These are phyloP conservation scores for Homarus americanus DNA, from an alignment of 1,140 invertebrate genomes.

Conservation along the genomic window DNA sequence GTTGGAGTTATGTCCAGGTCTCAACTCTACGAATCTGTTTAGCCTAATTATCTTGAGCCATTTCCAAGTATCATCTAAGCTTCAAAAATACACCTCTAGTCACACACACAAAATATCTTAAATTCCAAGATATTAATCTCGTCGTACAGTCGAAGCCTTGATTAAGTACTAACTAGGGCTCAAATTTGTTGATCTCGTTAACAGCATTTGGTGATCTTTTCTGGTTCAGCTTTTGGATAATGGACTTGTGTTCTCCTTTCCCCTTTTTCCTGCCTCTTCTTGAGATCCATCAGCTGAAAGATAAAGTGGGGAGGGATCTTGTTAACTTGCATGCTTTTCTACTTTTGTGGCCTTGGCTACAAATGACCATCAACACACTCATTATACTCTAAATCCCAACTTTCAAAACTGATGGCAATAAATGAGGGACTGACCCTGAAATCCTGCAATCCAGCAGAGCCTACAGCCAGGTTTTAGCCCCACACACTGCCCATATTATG, in stretches of 20 bases:
- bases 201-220: constrained; percentile 25
- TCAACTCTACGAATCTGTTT: constrained; percentile 18
- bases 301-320: constrained; percentile 8
- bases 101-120: constrained; percentile 46
- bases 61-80: constrained; percentile 29
- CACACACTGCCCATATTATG: too few relatives aligned
- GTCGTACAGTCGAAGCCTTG: constrained; percentile 43
- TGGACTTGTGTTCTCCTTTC: constrained; percentile 69
- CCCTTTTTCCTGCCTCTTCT: constrained; percentile 64
- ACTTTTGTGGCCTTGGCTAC: background rate
- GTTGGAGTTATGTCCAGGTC: constrained; percentile 2
- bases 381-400: background rate
- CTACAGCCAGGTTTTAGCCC: too few relatives aligned
- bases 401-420: background rate
- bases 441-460: too few relatives aligned
- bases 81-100: constrained; percentile 40
- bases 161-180: constrained; percentile 64
- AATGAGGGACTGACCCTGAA: too few relatives aligned
- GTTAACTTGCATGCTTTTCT: background rate
- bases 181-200: constrained; percentile 32
- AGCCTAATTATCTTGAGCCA: constrained; percentile 31
- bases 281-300: constrained; percentile 65
- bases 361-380: background rate
- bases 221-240: constrained; percentile 62
- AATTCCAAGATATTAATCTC: constrained; percentile 44